phyloP scores from a whole-genome alignment of 2,888 invertebrate genomes.

The Aproaerema taeniolella region DNA sequence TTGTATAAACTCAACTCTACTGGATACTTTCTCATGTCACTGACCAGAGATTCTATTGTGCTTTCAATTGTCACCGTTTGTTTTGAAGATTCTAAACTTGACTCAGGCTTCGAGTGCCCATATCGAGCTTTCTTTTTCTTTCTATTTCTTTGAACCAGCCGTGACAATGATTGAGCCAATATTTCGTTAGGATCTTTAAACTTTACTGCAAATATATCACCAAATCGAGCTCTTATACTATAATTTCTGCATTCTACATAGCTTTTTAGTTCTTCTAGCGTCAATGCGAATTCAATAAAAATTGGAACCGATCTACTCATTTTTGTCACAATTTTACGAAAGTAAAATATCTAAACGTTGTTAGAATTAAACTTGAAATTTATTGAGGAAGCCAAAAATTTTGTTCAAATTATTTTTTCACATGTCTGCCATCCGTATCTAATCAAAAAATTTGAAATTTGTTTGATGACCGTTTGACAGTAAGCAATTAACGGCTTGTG shows the following conservation, averaged over 20 bases:
- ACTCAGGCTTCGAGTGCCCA: conserved; percentile 13
- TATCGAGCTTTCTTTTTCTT: conserved; percentile 28
- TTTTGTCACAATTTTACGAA: no score
- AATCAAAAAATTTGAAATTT: no score
- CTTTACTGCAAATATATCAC: conserved; percentile 46
- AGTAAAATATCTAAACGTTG: no score
- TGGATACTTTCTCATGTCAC: conserved; percentile 46
- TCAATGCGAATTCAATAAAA: conserved; percentile 58
- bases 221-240: conserved; percentile 42
- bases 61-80: conserved; percentile 36
- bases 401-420: conserved; percentile 1
- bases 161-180: conserved; percentile 11
- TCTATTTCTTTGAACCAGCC: conserved; percentile 23
- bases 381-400: conserved; percentile 33
- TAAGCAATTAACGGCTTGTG: no score
- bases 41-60: conserved; percentile 32
- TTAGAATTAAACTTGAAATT: conserved; percentile 36
- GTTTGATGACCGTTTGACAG: no score
- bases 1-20: conserved; percentile 46
- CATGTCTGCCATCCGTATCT: no score
- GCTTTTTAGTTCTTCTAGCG: conserved; percentile 43
- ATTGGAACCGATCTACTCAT: conserved; percentile 57
- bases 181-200: conserved; percentile 39
- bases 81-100: neutral
- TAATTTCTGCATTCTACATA: conserved; percentile 38